These are phyloP conservation scores for Todiramphus chloris DNA, from an alignment of 2,113 vertebrate genomes.

Conservation along the genomic window DNA sequence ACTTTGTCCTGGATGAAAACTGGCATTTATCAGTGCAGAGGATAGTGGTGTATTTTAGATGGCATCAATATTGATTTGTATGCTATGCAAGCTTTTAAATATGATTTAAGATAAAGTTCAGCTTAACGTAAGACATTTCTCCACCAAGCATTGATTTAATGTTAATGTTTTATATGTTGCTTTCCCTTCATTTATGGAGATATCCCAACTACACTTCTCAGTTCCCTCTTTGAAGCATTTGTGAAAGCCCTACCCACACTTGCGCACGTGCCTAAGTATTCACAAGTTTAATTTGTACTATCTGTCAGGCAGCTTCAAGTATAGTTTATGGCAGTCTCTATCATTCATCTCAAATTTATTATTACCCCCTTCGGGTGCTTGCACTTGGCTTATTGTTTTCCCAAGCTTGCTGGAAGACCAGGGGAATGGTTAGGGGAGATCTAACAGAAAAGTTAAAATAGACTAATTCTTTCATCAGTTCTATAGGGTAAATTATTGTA, in stretches of 20 bases:
- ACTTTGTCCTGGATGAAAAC: slow-evolving; percentile 63
- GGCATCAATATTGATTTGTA: slow-evolving; percentile 67
- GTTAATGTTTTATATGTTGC: not conserved
- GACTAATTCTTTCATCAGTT: not conserved
- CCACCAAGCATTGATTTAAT: slow-evolving; percentile 53
- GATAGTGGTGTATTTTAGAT: slow-evolving; percentile 58
- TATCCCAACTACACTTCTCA: not conserved
- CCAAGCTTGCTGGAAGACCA: not conserved
- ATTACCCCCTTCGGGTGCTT: not conserved
- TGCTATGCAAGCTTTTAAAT: slow-evolving; percentile 43
- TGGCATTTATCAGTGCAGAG: slow-evolving; percentile 51
- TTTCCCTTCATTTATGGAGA: not conserved
- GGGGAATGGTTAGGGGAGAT: not conserved
- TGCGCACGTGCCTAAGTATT: not conserved
- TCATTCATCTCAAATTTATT: not conserved
- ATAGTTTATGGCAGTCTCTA: not conserved
- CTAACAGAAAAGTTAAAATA: not conserved
- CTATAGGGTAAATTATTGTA: not conserved
- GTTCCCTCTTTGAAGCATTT: not conserved
- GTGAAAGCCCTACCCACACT: not conserved
- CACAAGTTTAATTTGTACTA: not conserved
- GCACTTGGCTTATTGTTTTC: not conserved
- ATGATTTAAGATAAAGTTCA: slow-evolving; percentile 64
- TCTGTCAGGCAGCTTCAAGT: not conserved
- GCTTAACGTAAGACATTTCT: slow-evolving; percentile 45